Conservation (phyloP, 1,140 invertebrate genomes). For the Camponotus pennsylvanicus region DNA sequence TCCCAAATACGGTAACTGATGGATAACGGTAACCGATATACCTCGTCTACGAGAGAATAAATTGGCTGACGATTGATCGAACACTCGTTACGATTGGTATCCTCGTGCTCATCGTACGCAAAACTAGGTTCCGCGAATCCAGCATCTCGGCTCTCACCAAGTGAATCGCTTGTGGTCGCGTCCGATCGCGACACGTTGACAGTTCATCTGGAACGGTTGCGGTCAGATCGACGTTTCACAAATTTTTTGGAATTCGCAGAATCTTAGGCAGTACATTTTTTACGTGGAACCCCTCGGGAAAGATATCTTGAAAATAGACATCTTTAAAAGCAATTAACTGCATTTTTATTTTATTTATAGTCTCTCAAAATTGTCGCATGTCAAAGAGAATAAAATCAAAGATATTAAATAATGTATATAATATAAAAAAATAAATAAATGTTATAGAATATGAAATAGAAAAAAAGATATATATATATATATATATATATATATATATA, state of each 20-base stretch:
- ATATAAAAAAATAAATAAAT: too few species aligned
- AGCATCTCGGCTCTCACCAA: slow-evolving; percentile 28
- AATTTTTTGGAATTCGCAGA: background rate
- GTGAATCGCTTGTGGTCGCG: background rate
- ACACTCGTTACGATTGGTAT: slow-evolving; percentile 53
- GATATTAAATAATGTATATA: too few species aligned
- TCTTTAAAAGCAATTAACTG: background rate
- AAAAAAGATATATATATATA: too few species aligned
- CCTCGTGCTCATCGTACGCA: slow-evolving; percentile 55
- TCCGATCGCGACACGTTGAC: background rate
- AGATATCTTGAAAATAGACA: background rate
- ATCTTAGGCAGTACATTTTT: background rate
- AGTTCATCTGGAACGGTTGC: background rate
- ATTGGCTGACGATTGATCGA: slow-evolving; percentile 60
- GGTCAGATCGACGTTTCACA: slow-evolving; percentile 1
- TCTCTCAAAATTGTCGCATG: background rate
- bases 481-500: too few species aligned
- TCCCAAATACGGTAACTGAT: slow-evolving; percentile 23
- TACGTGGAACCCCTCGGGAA: background rate
- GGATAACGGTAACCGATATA: slow-evolving; percentile 69
- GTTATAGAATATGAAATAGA: too few species aligned
- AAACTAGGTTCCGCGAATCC: slow-evolving; percentile 67
- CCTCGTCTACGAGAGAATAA: slow-evolving; percentile 56
- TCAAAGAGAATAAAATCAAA: too few species aligned
- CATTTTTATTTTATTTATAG: background rate